phyloP scores from a whole-genome alignment of 2,888 invertebrate species.

The Perizoma flavofasciatum region DNA sequence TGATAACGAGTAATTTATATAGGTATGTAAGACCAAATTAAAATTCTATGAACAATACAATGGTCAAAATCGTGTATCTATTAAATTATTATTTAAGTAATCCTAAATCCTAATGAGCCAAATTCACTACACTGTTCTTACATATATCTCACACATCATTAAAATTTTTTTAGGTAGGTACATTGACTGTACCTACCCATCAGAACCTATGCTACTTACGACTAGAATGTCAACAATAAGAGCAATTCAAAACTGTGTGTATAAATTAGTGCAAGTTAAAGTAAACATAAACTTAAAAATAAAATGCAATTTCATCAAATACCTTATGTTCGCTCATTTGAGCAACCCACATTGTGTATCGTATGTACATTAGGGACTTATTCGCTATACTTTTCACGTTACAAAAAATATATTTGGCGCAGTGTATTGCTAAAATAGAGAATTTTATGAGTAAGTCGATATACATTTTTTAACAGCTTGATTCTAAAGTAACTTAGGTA shows the following conservation, averaged over 20 bases:
- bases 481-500: too few relatives aligned
- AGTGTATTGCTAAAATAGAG: too few relatives aligned
- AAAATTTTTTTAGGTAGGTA: conserved; percentile 17
- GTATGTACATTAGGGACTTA: too few relatives aligned
- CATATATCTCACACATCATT: background rate
- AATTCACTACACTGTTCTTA: conserved; percentile 18
- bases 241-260: conserved; percentile 24
- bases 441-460: too few relatives aligned
- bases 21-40: too few relatives aligned
- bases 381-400: too few relatives aligned
- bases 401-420: too few relatives aligned
- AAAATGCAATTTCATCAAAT: conserved; percentile 26
- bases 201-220: conserved; percentile 40
- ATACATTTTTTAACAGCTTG: too few relatives aligned
- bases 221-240: conserved; percentile 61
- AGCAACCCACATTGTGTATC: conserved; percentile 3
- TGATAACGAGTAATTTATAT: background rate
- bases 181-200: conserved; percentile 35
- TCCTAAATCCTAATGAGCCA: conserved; percentile 56
- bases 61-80: conserved; percentile 1
- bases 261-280: conserved; percentile 19
- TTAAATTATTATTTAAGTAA: conserved; percentile 3
- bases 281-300: conserved; percentile 7
- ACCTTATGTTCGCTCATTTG: conserved; percentile 3
- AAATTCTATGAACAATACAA: conserved; percentile 3